Conservation (phyloP, 2,797 vertebrate species). For the Halcyon badia region DNA sequence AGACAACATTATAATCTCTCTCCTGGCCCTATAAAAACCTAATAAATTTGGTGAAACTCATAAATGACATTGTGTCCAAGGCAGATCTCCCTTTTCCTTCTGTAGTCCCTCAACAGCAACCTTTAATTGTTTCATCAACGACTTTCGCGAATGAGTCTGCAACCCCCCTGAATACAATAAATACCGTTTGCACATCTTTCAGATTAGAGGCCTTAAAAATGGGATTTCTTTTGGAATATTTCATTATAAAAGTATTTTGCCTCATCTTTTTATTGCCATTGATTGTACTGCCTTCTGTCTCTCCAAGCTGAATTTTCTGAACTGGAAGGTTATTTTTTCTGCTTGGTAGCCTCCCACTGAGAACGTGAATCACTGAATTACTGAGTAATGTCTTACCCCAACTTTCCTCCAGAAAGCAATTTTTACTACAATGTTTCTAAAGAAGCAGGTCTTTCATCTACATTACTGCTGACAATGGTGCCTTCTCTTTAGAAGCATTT, state of each 20-base stretch:
- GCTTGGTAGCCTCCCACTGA: not conserved
- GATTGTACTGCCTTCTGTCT: not conserved
- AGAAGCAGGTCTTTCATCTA: not conserved
- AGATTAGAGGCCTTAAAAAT: not conserved
- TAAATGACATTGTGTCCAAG: not conserved
- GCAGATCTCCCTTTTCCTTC: not conserved
- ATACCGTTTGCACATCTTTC: not conserved
- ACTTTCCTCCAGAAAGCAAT: not conserved
- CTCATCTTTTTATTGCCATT: not conserved
- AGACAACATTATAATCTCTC: not conserved
- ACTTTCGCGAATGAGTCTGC: not conserved
- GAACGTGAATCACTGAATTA: not conserved
- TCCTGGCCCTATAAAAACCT: slow-evolving; percentile 23
- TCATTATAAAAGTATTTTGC: not conserved
- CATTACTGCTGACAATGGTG: not conserved
- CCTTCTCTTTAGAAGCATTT: not conserved
- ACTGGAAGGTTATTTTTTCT: not conserved
- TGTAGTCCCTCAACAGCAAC: not conserved
- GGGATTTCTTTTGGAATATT: not conserved
- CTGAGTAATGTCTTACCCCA: not conserved
- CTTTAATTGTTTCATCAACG: not conserved
- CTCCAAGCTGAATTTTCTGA: not conserved
- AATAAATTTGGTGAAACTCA: slow-evolving; percentile 25
- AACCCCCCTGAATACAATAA: not conserved
- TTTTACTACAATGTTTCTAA: not conserved